These are phyloP conservation scores for Aphaenogaster rudis DNA, from an alignment of 1,140 invertebrate species.

Conservation along the genomic window DNA sequence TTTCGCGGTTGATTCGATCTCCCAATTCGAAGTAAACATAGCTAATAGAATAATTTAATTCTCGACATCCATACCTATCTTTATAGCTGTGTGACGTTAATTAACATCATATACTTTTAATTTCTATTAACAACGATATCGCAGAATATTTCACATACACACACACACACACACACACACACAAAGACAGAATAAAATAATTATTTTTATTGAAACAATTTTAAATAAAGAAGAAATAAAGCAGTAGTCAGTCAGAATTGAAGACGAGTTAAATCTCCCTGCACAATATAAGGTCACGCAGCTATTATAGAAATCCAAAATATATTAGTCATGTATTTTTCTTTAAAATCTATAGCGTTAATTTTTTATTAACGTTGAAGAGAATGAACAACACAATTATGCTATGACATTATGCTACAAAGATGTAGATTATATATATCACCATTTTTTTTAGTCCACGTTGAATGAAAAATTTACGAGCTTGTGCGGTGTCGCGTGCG, in stretches of 20 bases:
- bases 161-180: background rate
- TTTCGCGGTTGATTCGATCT: conserved; percentile 46
- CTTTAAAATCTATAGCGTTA: background rate
- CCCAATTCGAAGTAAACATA: background rate
- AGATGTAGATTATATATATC: background rate
- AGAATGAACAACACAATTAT: background rate
- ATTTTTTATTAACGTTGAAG: background rate
- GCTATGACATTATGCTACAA: background rate
- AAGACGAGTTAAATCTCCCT: background rate
- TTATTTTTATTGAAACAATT: background rate
- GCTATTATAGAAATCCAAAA: background rate
- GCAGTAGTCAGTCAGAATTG: background rate
- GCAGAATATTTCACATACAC: background rate
- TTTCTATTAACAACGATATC: background rate
- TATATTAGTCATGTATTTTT: background rate
- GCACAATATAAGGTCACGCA: background rate
- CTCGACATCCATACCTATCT: background rate
- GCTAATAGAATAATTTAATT: conserved; percentile 10
- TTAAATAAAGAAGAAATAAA: background rate
- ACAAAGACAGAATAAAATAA: background rate
- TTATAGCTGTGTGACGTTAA: background rate
- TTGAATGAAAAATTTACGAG: conserved; percentile 46
- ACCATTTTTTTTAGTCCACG: background rate
- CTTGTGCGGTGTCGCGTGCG: conserved; percentile 31
- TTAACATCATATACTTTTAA: background rate